Percentiles rank a stretch among this genome's conserved stretches.
Evolutionary conservation across 2,797 vertebrate genomes (phyloP).

Genomic region (Falco naumanni): DNA sequence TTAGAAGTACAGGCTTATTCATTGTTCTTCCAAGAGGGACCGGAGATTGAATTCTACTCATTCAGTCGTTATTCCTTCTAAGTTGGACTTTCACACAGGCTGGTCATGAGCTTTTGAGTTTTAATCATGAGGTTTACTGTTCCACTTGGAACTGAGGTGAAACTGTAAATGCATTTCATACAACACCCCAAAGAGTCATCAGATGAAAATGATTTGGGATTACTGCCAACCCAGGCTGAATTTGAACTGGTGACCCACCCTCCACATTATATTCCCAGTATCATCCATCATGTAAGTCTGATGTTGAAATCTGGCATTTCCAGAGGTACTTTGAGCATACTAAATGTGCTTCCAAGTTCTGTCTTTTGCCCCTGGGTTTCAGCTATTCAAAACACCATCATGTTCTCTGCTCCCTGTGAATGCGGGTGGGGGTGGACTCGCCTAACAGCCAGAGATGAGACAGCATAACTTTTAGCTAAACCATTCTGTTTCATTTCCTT

Average conservation of each 20-base stretch:
- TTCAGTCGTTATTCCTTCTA: not conserved
- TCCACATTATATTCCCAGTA: not conserved
- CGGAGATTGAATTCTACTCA: fast-evolving
- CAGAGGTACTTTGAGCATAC: not conserved
- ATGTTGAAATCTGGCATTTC: not conserved
- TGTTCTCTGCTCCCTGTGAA: not conserved
- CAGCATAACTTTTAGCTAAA: not conserved
- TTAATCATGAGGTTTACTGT: not conserved
- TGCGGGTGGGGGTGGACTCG: fast-evolving
- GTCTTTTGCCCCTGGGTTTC: not conserved
- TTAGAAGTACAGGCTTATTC: not conserved
- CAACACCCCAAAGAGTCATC: not conserved
- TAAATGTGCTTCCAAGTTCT: not conserved
- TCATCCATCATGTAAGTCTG: not conserved
- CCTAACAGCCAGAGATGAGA: not conserved
- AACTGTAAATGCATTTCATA: not conserved
- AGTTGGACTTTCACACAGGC: not conserved
- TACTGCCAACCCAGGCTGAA: not conserved
- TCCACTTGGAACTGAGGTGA: not conserved
- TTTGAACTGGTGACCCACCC: not conserved
- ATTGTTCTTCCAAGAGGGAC: not conserved
- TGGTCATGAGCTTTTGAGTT: not conserved
- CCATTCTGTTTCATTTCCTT: not conserved
- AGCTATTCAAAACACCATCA: fast-evolving
- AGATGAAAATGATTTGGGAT: not conserved